Base-by-base conservation (phyloP, 2,888 invertebrate genomes). In the Rhaphigaster nebulosa region DNA sequence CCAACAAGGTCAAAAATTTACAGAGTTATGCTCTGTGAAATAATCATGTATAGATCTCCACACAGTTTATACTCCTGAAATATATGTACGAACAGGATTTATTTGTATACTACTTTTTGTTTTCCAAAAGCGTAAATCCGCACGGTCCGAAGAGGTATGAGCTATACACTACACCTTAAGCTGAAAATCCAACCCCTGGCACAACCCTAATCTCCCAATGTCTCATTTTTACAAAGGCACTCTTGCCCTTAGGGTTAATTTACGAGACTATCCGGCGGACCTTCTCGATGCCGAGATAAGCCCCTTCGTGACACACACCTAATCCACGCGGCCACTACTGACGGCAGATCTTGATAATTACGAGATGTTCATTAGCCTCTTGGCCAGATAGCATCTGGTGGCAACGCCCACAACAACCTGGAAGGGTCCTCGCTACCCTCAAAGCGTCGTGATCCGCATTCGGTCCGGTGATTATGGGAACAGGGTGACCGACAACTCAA, bases 261-360 rank as follows among this genome's bases (percentile, higher is more conserved):
- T 84, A 84, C 84, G 84, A 84, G 45, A 50, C 45, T 18, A 18
- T 1, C 45, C 26, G 38, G 3, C 38, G 80, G 80, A 80, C 80
- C 84, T 26, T 13, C 45, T 50, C 41, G 84, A 84, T 84, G 13
- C 84, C 84, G 45, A 50, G 84, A 84, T 84, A 84, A 84, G 45
- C 45, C 84, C 45, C 45, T 84, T 84, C 84, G 84, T 84, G 84
- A 84, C 84, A 84, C 84, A 84, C 84, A 45, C 45, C 84, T 84
- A 84, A 84, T 50, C 84, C 84, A 50, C 3, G 84, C 26, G 84
- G 84, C 45, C 45, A 84, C 84, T 45, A 2, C 26, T 84, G 45
- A 84, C 84, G 84, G 45, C 84, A 84, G 84, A 84, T 84, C 84
- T 84, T 84, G 84, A 84, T 84, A 84, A 84, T 84, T 84, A 84